Evolutionary conservation across 1,140 invertebrate species (phyloP), one percentile per base, ranked within the genome.

Genomic region (Eumeta japonica): DNA sequence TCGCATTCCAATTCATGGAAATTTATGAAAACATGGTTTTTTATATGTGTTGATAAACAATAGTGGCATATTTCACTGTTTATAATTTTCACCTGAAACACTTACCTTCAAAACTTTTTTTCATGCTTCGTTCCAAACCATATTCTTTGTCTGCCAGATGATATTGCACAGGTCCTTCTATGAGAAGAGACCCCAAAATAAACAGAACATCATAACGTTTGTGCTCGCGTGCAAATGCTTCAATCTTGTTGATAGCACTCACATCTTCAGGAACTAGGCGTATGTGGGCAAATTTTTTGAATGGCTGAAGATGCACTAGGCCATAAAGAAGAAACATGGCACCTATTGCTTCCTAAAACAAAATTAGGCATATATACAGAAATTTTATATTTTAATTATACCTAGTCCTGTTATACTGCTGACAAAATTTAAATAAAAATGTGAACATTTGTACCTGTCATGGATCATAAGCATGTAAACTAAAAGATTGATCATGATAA

Each of bases 81-180:
- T n/a, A n/a, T n/a, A n/a, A n/a, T n/a, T 14, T 13, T 16, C 9
- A 30, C 20, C 3, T 24, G 19, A 27, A 32, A 13, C 14, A 28
- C 44, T 36, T 43, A 68, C 66, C 56, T 45, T 66, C 58, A n/a
- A 61, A 42, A 46, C 66, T 61, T 10, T 68, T 72, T 15, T 46
- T 52, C 2, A 55, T 36, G 0, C 52, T 15, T 0, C 28, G 12
- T n/a, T 72, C 67, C 45, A 72, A 54, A 2, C 64, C 67, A n/a
- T 56, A 40, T 11, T 66, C 61, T 3, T 62, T 43, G 7, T 52
- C 37, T 0, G 35, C 51, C 0, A 46, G 58, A 17, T 63, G 59
- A 16, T 49, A 68, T 33, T 65, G 51, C 2, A 43, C 37, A 0
- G 54, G 55, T 0, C 53, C 50, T 10, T 54, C 47, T 3, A 60